Evolutionary conservation across 2,113 vertebrate species (phyloP).

Genomic region (Tylochromis polylepis): DNA sequence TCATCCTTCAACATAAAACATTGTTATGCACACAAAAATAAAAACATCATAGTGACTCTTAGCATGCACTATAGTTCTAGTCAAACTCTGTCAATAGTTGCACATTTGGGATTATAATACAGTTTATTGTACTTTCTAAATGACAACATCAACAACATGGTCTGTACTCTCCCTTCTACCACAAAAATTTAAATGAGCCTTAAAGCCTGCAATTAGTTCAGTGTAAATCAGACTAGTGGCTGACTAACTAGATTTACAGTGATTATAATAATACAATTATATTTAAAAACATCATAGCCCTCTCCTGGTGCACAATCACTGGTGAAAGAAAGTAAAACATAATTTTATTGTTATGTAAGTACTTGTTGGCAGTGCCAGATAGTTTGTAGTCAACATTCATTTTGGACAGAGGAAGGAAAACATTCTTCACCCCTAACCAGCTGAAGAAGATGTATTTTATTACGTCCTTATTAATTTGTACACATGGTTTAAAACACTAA

Average conservation of each 20-base stretch:
- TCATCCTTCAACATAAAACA: neutral
- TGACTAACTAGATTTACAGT: neutral
- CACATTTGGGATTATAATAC: conserved; percentile 15
- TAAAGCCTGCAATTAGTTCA: neutral
- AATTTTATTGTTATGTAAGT: neutral
- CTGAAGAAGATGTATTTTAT: neutral
- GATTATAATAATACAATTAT: neutral
- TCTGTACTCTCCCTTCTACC: neutral
- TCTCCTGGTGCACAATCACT: neutral
- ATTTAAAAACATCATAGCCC: neutral
- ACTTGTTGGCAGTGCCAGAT: neutral
- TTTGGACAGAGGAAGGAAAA: neutral
- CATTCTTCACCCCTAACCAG: neutral
- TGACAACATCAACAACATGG: neutral
- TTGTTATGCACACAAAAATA: neutral
- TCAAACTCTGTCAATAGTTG: neutral
- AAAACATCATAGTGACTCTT: neutral
- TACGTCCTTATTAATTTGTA: neutral
- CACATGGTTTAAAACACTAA: neutral
- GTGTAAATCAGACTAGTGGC: neutral
- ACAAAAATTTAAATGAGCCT: conserved; percentile 4
- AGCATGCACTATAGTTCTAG: neutral
- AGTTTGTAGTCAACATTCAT: neutral
- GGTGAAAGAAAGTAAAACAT: neutral
- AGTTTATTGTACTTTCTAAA: conserved; percentile 14